Conservation (phyloP, 2,888 invertebrate species). For the Habrosyne pyritoides region DNA sequence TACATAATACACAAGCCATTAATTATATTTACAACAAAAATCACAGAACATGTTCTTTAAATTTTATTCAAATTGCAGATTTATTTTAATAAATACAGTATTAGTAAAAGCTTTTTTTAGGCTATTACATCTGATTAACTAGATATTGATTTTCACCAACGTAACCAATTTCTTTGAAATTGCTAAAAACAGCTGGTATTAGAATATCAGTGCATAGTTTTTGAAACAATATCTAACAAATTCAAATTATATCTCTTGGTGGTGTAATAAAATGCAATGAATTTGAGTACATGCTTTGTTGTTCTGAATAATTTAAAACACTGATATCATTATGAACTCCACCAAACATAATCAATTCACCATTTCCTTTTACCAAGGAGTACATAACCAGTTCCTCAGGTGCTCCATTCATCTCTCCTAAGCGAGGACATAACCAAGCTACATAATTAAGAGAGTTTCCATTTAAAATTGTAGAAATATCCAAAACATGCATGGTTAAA, state of each 20-base stretch:
- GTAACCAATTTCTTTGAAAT: background rate
- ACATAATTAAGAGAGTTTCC: constrained; percentile 86
- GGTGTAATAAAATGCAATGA: constrained; percentile 90
- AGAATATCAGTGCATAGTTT: background rate
- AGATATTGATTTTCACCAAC: background rate
- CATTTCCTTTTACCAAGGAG: constrained; percentile 93
- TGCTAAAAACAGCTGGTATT: background rate
- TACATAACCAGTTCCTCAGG: constrained; percentile 96
- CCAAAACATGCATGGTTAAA: constrained; percentile 93
- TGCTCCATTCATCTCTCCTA: constrained; percentile 86
- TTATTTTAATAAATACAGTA: constrained; percentile 19
- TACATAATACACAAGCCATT: constrained; percentile 57
- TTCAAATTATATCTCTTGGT: constrained; percentile 87
- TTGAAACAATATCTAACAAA: background rate
- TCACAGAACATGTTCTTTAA: constrained; percentile 61
- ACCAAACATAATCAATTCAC: constrained; percentile 98
- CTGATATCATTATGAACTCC: constrained; percentile 93
- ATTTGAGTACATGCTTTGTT: constrained; percentile 88
- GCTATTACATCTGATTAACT: background rate
- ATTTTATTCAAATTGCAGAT: constrained; percentile 26
- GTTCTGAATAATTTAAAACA: constrained; percentile 83
- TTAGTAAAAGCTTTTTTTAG: background rate
- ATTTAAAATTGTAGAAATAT: constrained; percentile 88
- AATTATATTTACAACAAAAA: constrained; percentile 68
- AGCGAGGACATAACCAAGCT: constrained; percentile 88